Evolutionary conservation across 30 jellyfish, hydroid and myxozoan genomes (phyloP).

Genomic region (Hydractinia symbiolongicarpus): DNA sequence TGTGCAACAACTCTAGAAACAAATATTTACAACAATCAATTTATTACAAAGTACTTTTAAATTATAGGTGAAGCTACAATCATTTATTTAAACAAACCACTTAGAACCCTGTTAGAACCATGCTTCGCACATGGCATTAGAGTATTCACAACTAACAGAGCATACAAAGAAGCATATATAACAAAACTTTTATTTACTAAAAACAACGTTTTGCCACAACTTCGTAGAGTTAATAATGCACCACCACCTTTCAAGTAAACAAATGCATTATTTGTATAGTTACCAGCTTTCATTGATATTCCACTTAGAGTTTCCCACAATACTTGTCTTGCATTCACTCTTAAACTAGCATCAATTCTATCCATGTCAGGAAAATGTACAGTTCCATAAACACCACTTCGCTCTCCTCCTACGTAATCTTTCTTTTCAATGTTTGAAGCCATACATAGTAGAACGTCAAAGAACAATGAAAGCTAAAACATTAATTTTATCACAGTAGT

Average conservation of each 20-base stretch:
- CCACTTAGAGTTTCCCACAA: constrained; percentile 66
- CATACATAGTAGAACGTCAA: constrained; percentile 84
- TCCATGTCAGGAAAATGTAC: constrained; percentile 63
- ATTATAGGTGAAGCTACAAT: too few relatives aligned
- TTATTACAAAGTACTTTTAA: too few relatives aligned
- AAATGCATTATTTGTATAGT: too few relatives aligned
- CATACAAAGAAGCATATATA: too few relatives aligned
- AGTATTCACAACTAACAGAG: too few relatives aligned
- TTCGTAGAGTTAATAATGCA: too few relatives aligned
- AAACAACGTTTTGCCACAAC: too few relatives aligned
- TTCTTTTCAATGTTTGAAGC: constrained; percentile 60
- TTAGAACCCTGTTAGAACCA: too few relatives aligned
- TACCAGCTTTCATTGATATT: constrained; percentile 81
- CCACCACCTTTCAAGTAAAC: too few relatives aligned
- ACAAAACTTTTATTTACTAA: too few relatives aligned
- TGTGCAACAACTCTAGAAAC: constrained; percentile 42
- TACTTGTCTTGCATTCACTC: constrained; percentile 70
- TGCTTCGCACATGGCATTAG: too few relatives aligned
- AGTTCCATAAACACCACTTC: constrained; percentile 89
- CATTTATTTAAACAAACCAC: too few relatives aligned
- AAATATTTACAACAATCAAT: background rate
- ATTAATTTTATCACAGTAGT: background rate
- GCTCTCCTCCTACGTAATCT: constrained; percentile 76
- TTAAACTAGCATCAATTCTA: constrained; percentile 37
- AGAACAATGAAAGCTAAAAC: constrained; percentile 82